These are phyloP conservation scores for Bursaphelenchus mucronatus DNA, from an alignment of 1,140 invertebrate species.

Conservation along the genomic window DNA sequence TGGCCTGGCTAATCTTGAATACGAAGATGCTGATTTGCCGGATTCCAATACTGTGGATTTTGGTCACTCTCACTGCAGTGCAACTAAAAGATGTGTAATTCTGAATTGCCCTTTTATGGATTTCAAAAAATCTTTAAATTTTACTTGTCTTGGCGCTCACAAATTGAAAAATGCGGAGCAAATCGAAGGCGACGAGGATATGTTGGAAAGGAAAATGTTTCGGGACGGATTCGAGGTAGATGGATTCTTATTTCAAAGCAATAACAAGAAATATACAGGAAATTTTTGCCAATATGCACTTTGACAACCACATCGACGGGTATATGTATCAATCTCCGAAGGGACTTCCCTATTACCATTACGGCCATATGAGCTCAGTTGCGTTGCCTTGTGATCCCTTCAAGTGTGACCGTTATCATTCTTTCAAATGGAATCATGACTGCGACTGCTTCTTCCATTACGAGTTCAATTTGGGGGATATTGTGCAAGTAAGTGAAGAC, in stretches of 20 bases:
- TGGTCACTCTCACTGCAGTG: constrained; percentile 44
- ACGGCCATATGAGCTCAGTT: constrained; percentile 32
- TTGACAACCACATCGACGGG: constrained; percentile 55
- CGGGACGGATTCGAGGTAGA: constrained; percentile 34
- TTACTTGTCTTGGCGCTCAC: constrained; percentile 45
- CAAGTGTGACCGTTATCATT: constrained; percentile 35
- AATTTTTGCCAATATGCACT: constrained; percentile 59
- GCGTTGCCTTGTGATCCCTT: constrained; percentile 24
- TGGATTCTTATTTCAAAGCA: constrained; percentile 10
- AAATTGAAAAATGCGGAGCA: constrained; percentile 39
- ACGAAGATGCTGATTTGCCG: constrained; percentile 32
- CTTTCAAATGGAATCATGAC: constrained; percentile 32
- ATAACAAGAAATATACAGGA: constrained; percentile 34
- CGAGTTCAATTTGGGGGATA: constrained; percentile 47
- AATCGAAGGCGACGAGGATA: constrained; percentile 37
- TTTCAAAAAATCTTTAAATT: constrained; percentile 37
- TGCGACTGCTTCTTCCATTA: constrained; percentile 54
- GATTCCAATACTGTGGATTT: constrained; percentile 50
- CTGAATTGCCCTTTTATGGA: constrained; percentile 54
- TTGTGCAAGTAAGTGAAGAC: constrained; percentile 42
- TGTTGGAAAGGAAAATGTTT: constrained; percentile 49
- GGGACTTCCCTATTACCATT: constrained; percentile 55
- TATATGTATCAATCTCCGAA: constrained; percentile 48
- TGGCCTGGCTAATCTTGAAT: constrained; percentile 51
- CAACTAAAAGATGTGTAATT: constrained; percentile 35